Percentiles rank a stretch among this genome's conserved stretches.
These are phyloP conservation scores for Lophius piscatorius DNA, from an alignment of 2,113 vertebrate genomes.

Conservation along the genomic window DNA sequence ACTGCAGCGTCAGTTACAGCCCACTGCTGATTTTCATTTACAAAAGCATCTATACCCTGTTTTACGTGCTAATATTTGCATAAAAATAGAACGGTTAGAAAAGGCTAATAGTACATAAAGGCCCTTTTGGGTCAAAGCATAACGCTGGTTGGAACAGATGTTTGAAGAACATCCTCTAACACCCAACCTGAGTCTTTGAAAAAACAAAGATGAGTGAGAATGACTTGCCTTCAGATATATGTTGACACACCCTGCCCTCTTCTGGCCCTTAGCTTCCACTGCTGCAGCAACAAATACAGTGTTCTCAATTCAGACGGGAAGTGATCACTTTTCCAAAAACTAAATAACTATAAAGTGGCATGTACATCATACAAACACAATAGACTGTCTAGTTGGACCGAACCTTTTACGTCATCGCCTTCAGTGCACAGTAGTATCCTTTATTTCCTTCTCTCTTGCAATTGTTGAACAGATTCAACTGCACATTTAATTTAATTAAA, in stretches of 20 bases:
- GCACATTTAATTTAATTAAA: too few relatives aligned
- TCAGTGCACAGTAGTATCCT: too few relatives aligned
- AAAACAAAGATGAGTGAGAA: not conserved
- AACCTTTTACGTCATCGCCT: too few relatives aligned
- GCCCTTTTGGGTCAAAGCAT: slow-evolving; percentile 7
- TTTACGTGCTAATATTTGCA: slow-evolving; percentile 61
- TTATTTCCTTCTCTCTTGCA: too few relatives aligned
- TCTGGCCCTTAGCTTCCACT: slow-evolving; percentile 10
- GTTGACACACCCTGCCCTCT: slow-evolving; percentile 34
- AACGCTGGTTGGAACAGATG: slow-evolving; percentile 25
- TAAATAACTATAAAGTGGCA: too few relatives aligned
- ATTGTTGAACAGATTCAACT: too few relatives aligned
- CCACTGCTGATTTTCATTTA: slow-evolving; percentile 64
- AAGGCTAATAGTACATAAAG: slow-evolving; percentile 18
- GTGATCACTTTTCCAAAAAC: not conserved
- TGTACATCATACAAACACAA: too few relatives aligned
- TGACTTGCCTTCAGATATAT: too few relatives aligned
- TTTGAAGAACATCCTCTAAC: slow-evolving; percentile 22
- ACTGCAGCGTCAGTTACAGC: slow-evolving; percentile 48
- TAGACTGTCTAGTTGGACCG: too few relatives aligned
- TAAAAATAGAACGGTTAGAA: slow-evolving; percentile 50
- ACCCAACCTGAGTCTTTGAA: slow-evolving; percentile 27
- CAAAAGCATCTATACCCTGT: slow-evolving; percentile 36
- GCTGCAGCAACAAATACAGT: not conserved
- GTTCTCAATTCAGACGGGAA: not conserved